phyloP scores from a whole-genome alignment of 2,113 vertebrate genomes.

The Ciconia maguari region DNA sequence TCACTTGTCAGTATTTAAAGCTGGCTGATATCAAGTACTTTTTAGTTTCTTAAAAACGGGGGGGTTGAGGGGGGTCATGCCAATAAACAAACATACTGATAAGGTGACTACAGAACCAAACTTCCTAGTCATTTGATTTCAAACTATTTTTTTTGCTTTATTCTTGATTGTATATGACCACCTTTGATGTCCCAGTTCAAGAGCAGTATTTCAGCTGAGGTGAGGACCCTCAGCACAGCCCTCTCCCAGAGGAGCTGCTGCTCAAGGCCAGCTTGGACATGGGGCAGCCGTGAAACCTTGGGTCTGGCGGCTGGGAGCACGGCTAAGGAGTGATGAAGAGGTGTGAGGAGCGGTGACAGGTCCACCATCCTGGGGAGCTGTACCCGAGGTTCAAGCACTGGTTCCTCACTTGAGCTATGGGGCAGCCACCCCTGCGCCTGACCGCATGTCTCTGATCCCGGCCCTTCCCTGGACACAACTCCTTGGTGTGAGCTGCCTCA shows the following conservation, averaged over 20 bases:
- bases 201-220: not conserved
- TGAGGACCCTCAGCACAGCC: not conserved
- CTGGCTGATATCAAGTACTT: not conserved
- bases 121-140: not conserved
- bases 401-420: not conserved
- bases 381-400: not conserved
- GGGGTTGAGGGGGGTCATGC: not conserved
- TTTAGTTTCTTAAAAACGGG: not conserved
- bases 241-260: not conserved
- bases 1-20: not conserved
- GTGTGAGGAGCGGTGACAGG: not conserved
- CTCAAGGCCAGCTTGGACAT: not conserved
- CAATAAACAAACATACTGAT: not conserved
- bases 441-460: fast-evolving
- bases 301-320: not conserved
- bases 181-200: not conserved
- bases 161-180: not conserved
- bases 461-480: not conserved
- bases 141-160: not conserved
- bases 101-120: not conserved
- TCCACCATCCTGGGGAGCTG: not conserved
- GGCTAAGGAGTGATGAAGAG: not conserved
- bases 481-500: not conserved
- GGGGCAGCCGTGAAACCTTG: not conserved
- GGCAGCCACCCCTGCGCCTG: fast-evolving